A percentile compares a stretch with the other conserved stretches of the same genome.
phyloP scores from a whole-genome alignment of 2,797 vertebrate genomes.

The Pangasius larnaudii region DNA sequence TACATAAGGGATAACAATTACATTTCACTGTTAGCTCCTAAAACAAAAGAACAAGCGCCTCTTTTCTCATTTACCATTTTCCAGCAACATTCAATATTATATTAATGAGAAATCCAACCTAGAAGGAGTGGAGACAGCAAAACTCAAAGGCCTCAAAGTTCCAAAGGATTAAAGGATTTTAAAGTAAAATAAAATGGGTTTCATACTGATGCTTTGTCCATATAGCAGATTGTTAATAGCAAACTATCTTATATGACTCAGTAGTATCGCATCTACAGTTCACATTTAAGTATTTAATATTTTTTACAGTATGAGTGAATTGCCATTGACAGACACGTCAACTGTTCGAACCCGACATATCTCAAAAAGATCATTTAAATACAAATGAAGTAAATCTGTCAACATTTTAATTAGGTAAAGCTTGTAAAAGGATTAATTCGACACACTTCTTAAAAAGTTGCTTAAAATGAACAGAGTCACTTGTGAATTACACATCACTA shows the following conservation, averaged over 20 bases:
- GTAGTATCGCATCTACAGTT: background rate
- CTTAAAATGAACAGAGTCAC: background rate
- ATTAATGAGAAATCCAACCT: background rate
- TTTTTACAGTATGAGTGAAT: background rate
- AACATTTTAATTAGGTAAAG: background rate
- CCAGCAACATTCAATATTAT: background rate
- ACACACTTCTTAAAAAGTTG: background rate
- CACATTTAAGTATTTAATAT: background rate
- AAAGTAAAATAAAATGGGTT: background rate
- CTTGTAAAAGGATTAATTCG: background rate
- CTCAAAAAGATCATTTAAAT: background rate
- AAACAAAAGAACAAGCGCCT: background rate
- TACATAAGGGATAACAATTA: background rate
- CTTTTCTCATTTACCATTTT: background rate
- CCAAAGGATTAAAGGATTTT: background rate
- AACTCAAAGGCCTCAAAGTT: background rate
- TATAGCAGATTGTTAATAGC: background rate
- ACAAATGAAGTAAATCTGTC: background rate
- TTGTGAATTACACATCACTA: slow-evolving; percentile 9
- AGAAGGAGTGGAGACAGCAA: background rate
- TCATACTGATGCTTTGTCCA: background rate
- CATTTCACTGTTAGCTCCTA: background rate
- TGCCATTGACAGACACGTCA: background rate
- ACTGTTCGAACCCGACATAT: background rate
- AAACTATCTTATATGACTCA: background rate